Percentiles rank a stretch among this genome's conserved stretches.
These are phyloP conservation scores for Acanthiza pusilla DNA, from an alignment of 2,797 vertebrate species.

Conservation along the genomic window DNA sequence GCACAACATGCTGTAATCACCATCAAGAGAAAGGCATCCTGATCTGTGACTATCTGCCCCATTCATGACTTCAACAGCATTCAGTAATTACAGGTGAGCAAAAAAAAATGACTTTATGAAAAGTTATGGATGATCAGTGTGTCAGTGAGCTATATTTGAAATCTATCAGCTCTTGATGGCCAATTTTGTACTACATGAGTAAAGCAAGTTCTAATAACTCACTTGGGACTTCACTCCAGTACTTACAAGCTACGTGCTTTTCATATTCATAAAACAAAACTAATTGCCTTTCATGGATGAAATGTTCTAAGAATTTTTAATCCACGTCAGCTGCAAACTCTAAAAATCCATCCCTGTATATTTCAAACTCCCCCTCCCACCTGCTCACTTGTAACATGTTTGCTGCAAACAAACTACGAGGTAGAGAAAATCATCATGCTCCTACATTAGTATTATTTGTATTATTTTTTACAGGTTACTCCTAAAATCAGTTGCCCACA, in stretches of 20 bases:
- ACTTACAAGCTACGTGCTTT: constrained; percentile 69
- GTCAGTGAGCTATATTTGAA: constrained; percentile 58
- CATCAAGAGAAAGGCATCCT: not conserved
- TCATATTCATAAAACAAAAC: constrained; percentile 71
- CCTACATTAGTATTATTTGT: not conserved
- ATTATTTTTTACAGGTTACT: constrained; percentile 8
- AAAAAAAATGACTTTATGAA: not conserved
- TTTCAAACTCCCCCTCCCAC: constrained; percentile 34
- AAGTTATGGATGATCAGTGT: constrained; percentile 51
- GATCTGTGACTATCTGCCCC: not conserved
- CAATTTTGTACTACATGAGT: constrained; percentile 71
- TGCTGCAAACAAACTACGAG: constrained; percentile 44
- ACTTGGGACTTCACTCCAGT: constrained; percentile 64
- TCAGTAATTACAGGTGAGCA: constrained; percentile 16
- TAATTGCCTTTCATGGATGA: constrained; percentile 73
- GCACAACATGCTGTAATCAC: not conserved
- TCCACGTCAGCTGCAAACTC: constrained; percentile 62
- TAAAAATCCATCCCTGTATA: constrained; percentile 41
- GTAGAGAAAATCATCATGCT: not conserved
- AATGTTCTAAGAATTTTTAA: constrained; percentile 66
- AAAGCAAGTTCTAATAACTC: constrained; percentile 69
- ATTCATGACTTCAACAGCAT: not conserved
- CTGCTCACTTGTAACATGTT: constrained; percentile 39
- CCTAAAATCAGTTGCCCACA: not conserved
- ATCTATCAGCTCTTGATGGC: constrained; percentile 65